Conservation (phyloP, 2,797 vertebrate species). For the Oreortyx pictus region DNA sequence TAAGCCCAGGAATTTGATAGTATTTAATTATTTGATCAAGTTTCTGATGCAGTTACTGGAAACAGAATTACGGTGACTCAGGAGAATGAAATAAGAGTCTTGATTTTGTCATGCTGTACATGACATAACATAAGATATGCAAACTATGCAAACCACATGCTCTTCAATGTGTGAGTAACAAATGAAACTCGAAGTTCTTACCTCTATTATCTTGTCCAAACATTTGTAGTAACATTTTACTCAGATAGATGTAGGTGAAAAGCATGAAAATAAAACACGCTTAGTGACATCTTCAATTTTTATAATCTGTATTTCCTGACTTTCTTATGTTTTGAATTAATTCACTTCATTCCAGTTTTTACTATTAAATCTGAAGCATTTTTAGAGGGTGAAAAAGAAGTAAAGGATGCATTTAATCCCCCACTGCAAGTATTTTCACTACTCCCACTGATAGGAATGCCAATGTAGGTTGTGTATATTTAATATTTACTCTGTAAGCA, state of each 20-base stretch:
- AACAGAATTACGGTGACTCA: not conserved
- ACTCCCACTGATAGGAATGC: not conserved
- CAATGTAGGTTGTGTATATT: not conserved
- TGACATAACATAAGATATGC: not conserved
- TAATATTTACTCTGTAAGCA: not conserved
- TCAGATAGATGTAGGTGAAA: not conserved
- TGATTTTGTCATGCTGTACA: not conserved
- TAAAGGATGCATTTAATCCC: not conserved
- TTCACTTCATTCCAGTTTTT: not conserved
- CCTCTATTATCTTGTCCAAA: not conserved
- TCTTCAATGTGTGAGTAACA: not conserved
- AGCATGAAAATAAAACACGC: not conserved
- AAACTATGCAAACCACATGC: not conserved
- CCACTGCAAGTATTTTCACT: not conserved
- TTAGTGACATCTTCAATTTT: not conserved
- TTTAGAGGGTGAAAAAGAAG: not conserved
- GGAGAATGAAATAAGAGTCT: not conserved
- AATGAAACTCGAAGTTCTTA: not conserved
- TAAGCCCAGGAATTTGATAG: not conserved
- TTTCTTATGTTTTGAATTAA: not conserved
- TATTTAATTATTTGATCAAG: not conserved
- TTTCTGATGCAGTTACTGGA: not conserved
- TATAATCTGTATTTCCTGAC: not conserved
- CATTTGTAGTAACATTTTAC: not conserved
- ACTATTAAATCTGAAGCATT: not conserved